These are phyloP conservation scores for Pithys albifrons DNA, from an alignment of 2,113 vertebrate genomes.

Conservation along the genomic window DNA sequence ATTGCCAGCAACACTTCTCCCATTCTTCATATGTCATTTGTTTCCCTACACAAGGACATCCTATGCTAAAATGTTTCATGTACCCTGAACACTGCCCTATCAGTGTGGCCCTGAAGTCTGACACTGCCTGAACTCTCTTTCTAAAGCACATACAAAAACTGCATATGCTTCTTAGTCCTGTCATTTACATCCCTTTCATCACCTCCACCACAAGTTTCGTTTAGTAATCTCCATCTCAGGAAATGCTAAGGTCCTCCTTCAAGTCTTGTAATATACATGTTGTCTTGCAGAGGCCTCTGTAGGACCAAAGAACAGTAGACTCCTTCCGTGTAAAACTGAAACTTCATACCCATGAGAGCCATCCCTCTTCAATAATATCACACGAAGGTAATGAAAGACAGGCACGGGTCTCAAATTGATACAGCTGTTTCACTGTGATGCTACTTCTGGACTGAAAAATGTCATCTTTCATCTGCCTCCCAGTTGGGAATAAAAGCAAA, in stretches of 20 bases:
- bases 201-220: neutral
- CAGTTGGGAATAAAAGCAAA: accelerated
- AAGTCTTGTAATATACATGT: neutral
- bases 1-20: no score
- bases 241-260: neutral
- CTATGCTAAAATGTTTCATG: neutral
- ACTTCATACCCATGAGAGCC: accelerated
- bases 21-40: no score
- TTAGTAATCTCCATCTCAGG: neutral
- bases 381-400: neutral
- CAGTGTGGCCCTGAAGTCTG: neutral
- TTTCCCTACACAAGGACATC: neutral
- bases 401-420: neutral
- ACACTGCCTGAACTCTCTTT: conserved; percentile 10
- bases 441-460: neutral
- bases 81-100: neutral
- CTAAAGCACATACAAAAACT: neutral
- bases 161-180: neutral
- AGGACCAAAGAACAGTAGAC: neutral
- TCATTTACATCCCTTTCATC: neutral
- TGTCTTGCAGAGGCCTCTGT: neutral
- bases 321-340: neutral
- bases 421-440: neutral
- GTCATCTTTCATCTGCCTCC: neutral
- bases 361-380: accelerated